Evolutionary conservation across 2,113 vertebrate genomes (phyloP).

Genomic region (Nycticebus coucang): DNA sequence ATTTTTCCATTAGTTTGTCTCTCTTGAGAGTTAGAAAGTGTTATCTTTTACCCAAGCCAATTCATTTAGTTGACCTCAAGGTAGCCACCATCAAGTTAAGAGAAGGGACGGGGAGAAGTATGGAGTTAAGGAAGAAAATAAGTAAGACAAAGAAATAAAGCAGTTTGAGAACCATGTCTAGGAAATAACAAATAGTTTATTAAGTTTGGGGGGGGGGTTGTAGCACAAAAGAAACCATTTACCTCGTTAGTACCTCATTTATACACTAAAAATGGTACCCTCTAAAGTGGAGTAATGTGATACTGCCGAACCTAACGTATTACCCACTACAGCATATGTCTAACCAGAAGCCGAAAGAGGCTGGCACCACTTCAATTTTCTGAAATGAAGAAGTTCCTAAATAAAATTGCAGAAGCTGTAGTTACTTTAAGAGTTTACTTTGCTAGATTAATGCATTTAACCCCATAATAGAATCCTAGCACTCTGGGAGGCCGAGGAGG

Average conservation of each 20-base stretch:
- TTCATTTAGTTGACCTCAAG: slow-evolving; percentile 1
- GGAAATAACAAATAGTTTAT: not conserved
- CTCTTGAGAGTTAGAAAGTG: not conserved
- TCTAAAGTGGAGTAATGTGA: not conserved
- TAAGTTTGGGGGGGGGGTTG: not conserved
- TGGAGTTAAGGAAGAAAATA: not conserved
- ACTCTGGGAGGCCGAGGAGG: no score
- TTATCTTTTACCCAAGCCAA: not conserved
- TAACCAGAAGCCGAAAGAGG: not conserved
- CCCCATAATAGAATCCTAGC: not conserved
- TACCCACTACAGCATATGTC: not conserved
- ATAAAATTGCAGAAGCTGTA: not conserved
- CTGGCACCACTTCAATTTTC: not conserved
- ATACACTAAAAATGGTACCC: not conserved
- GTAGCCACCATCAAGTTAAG: not conserved
- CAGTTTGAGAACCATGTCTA: not conserved
- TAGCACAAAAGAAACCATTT: not conserved
- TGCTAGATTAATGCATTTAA: not conserved
- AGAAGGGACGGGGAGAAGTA: not conserved
- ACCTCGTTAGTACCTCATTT: not conserved
- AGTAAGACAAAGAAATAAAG: not conserved
- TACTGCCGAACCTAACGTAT: not conserved
- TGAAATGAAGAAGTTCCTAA: not conserved
- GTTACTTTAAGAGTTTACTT: not conserved
- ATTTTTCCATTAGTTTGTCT: slow-evolving; percentile 21